Evolutionary conservation across 2,797 vertebrate species (phyloP), one percentile per base, ranked within the genome.

Genomic region (Florisuga fusca): DNA sequence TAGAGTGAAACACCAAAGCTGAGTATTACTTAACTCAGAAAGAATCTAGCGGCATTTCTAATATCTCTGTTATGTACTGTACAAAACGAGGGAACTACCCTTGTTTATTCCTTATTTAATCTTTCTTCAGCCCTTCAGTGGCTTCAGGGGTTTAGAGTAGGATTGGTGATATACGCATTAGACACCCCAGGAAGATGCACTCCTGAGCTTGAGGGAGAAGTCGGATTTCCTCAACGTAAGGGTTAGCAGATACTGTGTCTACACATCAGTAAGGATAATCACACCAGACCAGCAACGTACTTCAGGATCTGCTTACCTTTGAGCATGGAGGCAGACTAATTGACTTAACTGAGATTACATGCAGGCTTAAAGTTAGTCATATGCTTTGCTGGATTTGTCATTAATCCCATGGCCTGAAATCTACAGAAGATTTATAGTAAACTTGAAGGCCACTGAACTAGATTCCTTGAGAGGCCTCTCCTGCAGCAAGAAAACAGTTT

Each of bases 311-410:
- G 33, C 92, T 95, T 95, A 95, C 92, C 82, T 95, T 72, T 84
- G 66, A 94, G 94, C 87, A 87, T 51, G 36, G 53, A 92, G 74
- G 61, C 68, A 86, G 58, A 73, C 81, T 96, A 95, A 95, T 90
- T 95, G 96, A 93, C 89, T 97, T 96, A 95, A 68, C 75, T 33
- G 87, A 94, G 93, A 95, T 95, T 96, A 96, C 91, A 91, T 68
- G 90, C 46, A 90, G 76, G 85, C 76, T 96, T 95, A 91, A 95
- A 94, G 79, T 89, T 95, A 89, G 91, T 92, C 1, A 0, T 81
- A 12, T 58, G 62, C 43, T 92, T 95, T 93, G 43, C 92, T 89
- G 87, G 87, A 95, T 95, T 96, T 89, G 55, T 64, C 73, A 68
- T 75, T 96, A 95, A 92, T 94, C 79, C 69, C n/a, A 19, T 78